phyloP scores from a whole-genome alignment of 2,113 vertebrate species.

The Nerophis lumbriciformis region DNA sequence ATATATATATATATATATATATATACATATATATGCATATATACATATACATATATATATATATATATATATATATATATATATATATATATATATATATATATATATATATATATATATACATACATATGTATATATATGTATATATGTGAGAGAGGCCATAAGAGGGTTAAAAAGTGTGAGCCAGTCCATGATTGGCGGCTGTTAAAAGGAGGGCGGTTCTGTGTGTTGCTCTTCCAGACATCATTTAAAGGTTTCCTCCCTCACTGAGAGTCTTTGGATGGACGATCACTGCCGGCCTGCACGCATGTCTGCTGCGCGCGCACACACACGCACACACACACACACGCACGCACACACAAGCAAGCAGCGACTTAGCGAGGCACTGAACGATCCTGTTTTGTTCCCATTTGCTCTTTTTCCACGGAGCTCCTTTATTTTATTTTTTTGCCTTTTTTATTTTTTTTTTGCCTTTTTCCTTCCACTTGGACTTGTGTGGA shows the following conservation, averaged over 20 bases:
- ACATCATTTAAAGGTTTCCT: conserved; percentile 58
- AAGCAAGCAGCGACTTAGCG: too few species aligned
- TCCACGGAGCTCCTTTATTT: background rate
- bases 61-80: too few species aligned
- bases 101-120: too few species aligned
- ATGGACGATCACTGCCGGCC: background rate
- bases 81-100: too few species aligned
- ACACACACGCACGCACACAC: background rate
- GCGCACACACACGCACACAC: background rate
- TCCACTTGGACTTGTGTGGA: conserved; percentile 42
- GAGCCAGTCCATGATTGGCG: too few species aligned
- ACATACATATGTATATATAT: too few species aligned
- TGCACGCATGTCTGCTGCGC: background rate
- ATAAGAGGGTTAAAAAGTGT: too few species aligned
- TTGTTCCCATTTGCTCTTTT: background rate
- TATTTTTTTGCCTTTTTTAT: conserved; percentile 12
- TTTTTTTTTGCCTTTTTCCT: conserved; percentile 22
- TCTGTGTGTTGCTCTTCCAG: conserved; percentile 36
- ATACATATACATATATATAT: too few species aligned
- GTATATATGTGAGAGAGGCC: too few species aligned
- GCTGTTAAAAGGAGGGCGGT: conserved; percentile 41
- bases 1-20: too few species aligned
- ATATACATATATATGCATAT: too few species aligned
- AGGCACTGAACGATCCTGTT: background rate
- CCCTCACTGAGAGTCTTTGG: conserved; percentile 19